Percentiles rank a stretch among this genome's conserved stretches.
phyloP scores from a whole-genome alignment of 2,113 vertebrate genomes.

The Hystrix brachyura region DNA sequence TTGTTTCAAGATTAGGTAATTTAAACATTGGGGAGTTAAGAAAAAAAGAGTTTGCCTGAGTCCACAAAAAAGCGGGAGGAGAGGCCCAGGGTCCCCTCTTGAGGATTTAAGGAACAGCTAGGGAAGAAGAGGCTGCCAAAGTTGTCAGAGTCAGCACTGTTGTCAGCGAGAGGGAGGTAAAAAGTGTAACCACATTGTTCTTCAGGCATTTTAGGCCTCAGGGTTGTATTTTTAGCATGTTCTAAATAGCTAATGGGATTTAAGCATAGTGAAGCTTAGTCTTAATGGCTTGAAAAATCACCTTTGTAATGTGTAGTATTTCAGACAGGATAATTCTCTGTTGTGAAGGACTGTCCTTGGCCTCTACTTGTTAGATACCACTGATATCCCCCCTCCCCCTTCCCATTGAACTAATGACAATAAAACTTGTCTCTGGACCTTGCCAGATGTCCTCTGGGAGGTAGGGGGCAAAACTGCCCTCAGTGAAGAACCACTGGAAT shows the following conservation, averaged over 20 bases:
- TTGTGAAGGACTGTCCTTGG: neutral
- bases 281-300: constrained; percentile 58
- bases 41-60: neutral
- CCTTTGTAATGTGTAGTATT: neutral
- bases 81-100: neutral
- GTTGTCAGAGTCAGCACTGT: neutral
- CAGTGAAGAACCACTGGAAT: neutral
- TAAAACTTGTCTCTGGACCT: neutral
- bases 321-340: neutral
- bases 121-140: neutral
- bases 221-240: constrained; percentile 50
- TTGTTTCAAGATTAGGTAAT: constrained; percentile 53
- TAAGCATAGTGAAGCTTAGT: constrained; percentile 38
- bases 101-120: neutral
- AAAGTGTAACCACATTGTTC: neutral
- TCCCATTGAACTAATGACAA: neutral
- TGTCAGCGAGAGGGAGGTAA: neutral
- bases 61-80: neutral
- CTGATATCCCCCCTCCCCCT: neutral
- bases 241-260: neutral
- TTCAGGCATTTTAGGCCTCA: neutral
- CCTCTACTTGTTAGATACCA: neutral
- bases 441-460: neutral
- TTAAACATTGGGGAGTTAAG: neutral
- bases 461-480: neutral